Conservation (phyloP, 2,888 invertebrate genomes). For the Eristalinus aeneus region DNA sequence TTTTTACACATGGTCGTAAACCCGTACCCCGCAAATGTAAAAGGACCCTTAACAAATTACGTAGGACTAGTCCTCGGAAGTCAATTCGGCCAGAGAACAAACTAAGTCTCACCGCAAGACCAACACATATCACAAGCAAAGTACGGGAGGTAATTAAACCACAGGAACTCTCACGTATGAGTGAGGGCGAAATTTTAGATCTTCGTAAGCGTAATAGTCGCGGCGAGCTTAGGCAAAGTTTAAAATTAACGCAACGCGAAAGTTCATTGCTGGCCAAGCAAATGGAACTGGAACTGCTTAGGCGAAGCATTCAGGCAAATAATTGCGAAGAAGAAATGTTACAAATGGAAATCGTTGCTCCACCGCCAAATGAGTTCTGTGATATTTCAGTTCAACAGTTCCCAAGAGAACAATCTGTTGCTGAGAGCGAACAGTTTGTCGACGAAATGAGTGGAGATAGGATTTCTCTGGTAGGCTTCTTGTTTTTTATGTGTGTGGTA, state of each 20-base stretch:
- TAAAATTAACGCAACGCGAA: background rate
- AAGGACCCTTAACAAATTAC: background rate
- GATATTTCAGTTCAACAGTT: background rate
- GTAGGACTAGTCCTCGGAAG: background rate
- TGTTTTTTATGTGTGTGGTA: background rate
- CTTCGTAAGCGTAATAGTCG: slow-evolving; percentile 39
- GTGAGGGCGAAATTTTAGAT: slow-evolving; percentile 16
- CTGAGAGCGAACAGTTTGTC: background rate
- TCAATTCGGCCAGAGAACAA: background rate
- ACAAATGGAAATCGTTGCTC: slow-evolving; percentile 24
- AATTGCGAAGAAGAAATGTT: slow-evolving; percentile 21
- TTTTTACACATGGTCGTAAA: background rate
- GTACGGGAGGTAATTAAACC: slow-evolving; percentile 10
- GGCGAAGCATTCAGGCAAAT: slow-evolving; percentile 16
- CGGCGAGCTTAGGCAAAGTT: slow-evolving; percentile 9
- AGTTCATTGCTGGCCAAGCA: slow-evolving; percentile 17
- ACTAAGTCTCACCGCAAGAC: background rate
- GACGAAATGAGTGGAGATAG: slow-evolving; percentile 25
- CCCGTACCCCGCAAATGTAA: background rate
- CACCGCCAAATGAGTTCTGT: slow-evolving; percentile 39
- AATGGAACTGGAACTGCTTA: slow-evolving; percentile 29
- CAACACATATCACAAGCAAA: background rate
- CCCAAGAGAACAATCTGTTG: too few relatives aligned
- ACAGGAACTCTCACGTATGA: background rate
- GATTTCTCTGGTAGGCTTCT: slow-evolving; percentile 24